These are phyloP conservation scores for Drosophila greeni DNA, from an alignment of 2,888 invertebrate genomes.

Conservation along the genomic window DNA sequence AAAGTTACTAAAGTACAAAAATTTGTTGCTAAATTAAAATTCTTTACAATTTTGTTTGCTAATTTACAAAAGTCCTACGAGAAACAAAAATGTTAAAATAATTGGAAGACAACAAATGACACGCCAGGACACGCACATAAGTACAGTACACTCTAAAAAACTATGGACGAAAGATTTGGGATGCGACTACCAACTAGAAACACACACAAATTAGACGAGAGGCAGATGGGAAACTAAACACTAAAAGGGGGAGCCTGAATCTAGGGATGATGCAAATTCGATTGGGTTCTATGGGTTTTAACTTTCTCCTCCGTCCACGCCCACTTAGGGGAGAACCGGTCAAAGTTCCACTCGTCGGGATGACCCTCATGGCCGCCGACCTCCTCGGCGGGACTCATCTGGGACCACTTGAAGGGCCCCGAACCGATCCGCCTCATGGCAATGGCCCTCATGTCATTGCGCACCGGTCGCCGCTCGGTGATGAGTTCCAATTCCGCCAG, in stretches of 20 bases:
- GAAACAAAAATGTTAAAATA: constrained; percentile 5
- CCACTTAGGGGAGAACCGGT: constrained; percentile 77
- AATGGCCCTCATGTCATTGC: constrained; percentile 77
- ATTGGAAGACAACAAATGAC: constrained; percentile 62
- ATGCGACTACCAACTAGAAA: constrained; percentile 54
- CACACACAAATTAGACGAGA: constrained; percentile 43
- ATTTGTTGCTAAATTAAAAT: constrained; percentile 35
- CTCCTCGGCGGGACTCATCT: constrained; percentile 63
- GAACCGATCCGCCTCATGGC: constrained; percentile 68
- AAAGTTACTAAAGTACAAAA: constrained; percentile 43
- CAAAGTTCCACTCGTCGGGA: constrained; percentile 78
- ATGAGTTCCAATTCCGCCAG: constrained; percentile 76
- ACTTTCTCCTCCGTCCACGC: constrained; percentile 65
- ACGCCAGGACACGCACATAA: constrained; percentile 28
- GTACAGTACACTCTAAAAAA: constrained; percentile 41
- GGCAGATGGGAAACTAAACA: constrained; percentile 22
- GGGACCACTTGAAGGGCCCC: constrained; percentile 78
- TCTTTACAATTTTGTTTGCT: constrained; percentile 36
- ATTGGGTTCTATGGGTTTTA: constrained; percentile 21
- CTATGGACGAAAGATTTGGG: constrained; percentile 59
- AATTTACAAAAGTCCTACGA: constrained; percentile 23
- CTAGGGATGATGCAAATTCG: constrained; percentile 54
- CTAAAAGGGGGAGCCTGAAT: constrained; percentile 11
- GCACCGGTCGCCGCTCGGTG: constrained; percentile 75
- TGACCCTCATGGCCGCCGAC: constrained; percentile 75